A percentile compares a stretch with the other conserved stretches of the same genome.
Conservation (phyloP, 2,113 vertebrate genomes). For the Aldabrachelys gigantea region DNA sequence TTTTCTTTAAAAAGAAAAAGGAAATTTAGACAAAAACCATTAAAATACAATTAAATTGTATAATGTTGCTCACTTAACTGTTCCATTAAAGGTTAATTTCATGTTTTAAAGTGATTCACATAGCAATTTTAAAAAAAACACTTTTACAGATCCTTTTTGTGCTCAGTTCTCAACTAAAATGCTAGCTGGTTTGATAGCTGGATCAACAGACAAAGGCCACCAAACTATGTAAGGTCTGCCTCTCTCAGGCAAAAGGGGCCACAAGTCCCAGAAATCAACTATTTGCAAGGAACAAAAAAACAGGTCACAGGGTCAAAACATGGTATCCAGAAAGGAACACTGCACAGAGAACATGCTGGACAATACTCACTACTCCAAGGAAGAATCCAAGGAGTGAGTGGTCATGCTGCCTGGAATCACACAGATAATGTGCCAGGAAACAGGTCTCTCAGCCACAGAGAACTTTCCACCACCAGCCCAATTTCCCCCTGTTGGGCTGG, state of each 20-base stretch:
- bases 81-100: background rate
- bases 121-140: background rate
- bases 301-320: background rate
- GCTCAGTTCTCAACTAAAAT: background rate
- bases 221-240: background rate
- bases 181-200: background rate
- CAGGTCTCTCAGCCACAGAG: rapidly evolving
- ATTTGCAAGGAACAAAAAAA: background rate
- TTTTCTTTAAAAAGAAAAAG: background rate
- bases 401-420: rapidly evolving
- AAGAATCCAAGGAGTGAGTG: background rate
- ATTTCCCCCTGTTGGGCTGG: background rate
- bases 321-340: background rate
- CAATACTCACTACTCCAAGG: background rate
- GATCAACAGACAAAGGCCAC: background rate
- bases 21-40: background rate
- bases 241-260: background rate
- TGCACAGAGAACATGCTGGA: background rate
- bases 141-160: background rate
- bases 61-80: background rate
- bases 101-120: background rate
- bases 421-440: background rate
- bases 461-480: background rate
- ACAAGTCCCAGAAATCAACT: background rate
- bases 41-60: background rate